Evolutionary conservation across 2,888 invertebrate genomes (phyloP).

Genomic region (Aricia artaxerxes): DNA sequence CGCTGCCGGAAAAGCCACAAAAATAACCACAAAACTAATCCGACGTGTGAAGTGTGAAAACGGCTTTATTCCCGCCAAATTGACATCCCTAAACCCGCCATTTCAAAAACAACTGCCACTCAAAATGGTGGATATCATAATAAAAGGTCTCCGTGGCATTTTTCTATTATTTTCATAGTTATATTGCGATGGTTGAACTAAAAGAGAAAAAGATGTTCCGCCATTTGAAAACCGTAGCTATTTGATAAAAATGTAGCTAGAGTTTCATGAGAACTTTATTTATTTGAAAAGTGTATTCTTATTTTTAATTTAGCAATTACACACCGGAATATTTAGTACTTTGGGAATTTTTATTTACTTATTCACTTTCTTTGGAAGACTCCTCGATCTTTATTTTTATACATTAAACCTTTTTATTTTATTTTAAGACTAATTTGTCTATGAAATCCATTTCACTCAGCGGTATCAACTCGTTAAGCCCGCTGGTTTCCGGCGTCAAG

Average conservation of each 20-base stretch:
- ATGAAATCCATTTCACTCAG: slow-evolving; percentile 33
- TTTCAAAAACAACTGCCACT: slow-evolving; percentile 31
- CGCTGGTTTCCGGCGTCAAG: slow-evolving; percentile 45
- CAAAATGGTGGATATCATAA: slow-evolving; percentile 42
- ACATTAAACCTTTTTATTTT: not conserved
- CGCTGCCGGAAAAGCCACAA: slow-evolving; percentile 19
- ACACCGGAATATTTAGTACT: too few relatives aligned
- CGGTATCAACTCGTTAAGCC: slow-evolving; percentile 48
- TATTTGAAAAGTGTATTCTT: too few relatives aligned
- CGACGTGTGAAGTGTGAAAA: slow-evolving; percentile 31
- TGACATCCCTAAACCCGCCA: slow-evolving; percentile 40
- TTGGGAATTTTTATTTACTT: too few relatives aligned
- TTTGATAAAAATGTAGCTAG: not conserved
- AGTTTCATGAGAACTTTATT: not conserved
- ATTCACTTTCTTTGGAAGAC: not conserved
- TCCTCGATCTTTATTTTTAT: not conserved
- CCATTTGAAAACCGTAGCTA: not conserved
- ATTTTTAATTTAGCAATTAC: too few relatives aligned
- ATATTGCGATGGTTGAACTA: not conserved
- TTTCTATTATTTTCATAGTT: slow-evolving; percentile 33
- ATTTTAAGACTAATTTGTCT: not conserved
- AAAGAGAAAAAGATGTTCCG: not conserved
- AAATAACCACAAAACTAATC: slow-evolving; percentile 28
- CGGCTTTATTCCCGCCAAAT: slow-evolving; percentile 38
- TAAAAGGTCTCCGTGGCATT: slow-evolving; percentile 36